Base-by-base conservation (phyloP, 1,140 invertebrate genomes). In the Rhagoletis zephyria region DNA sequence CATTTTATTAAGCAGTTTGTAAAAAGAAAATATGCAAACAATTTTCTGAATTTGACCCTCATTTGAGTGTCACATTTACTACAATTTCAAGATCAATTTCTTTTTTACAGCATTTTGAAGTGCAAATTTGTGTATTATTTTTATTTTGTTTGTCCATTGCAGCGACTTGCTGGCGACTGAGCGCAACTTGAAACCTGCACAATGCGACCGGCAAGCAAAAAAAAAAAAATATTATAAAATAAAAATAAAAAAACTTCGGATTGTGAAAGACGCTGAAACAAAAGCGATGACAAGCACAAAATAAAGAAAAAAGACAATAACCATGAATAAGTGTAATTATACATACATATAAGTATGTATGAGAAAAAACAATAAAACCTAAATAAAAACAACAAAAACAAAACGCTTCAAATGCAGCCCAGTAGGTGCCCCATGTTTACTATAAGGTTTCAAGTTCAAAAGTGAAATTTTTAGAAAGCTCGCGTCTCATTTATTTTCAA, bases 401-500 rank as follows among this genome's bases (percentile, higher is more conserved):
- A 86, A 63, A 85, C 48, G 74, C 14, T 59, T 81, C 48, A 30
- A 51, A 59, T 81, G 74, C 74, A 51, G 74, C 10, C 12, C 74
- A 19, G 9, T 51, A 56, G 74, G 74, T 81, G 74, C 74, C 56
- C 2, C 16, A 81, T 81, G 74, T 81, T 81, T 51, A 30, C 51
- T 56, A 30, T 30, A 7, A 30, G 74, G 74, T 81, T 81, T 81
- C 74, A 81, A 81, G 74, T 56, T 81, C 74, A 81, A 81, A 81
- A 81, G 74, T 81, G 74, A 81, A 81, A 81, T 81, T 81, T 81
- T 81, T 81, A 81, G 74, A 81, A 81, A 81, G 48, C 48, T 56
- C n/a, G 19, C 45, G 45, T 56, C 45, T 45, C 74, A 81, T 81
- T 81, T 81, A 45, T 81, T 30, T 81, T 59, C 14, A 81, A 9